Percentiles rank a stretch among this genome's conserved stretches.
phyloP scores from a whole-genome alignment of 2,888 invertebrate genomes.

The Hydrotaea cyrtoneurina region DNA sequence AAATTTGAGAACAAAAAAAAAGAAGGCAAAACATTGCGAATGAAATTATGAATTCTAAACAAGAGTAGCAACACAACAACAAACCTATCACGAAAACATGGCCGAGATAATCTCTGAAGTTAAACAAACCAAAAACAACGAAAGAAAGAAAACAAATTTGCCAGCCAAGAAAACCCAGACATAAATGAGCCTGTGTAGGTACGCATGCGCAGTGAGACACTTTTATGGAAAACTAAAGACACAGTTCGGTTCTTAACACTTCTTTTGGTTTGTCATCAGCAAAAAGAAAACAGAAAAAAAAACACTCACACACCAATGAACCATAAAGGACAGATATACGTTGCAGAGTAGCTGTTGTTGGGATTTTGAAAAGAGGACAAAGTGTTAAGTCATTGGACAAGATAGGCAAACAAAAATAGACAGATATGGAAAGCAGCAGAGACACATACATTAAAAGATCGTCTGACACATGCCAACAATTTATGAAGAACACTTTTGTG shows the following conservation, averaged over 20 bases:
- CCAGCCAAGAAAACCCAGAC: neutral
- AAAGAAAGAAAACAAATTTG: too few relatives aligned
- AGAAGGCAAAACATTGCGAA: constrained; percentile 24
- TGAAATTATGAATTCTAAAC: constrained; percentile 63
- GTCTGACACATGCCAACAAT: constrained; percentile 67
- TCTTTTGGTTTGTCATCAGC: constrained; percentile 32
- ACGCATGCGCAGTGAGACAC: constrained; percentile 46
- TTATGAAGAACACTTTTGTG: constrained; percentile 63
- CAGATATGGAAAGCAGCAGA: constrained; percentile 66
- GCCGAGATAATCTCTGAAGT: constrained; percentile 60
- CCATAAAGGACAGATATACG: constrained; percentile 44
- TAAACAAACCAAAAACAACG: constrained; percentile 25
- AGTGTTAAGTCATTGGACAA: constrained; percentile 66
- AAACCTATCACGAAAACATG: constrained; percentile 62
- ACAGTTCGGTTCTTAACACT: neutral
- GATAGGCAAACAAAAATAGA: constrained; percentile 64
- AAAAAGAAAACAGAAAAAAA: too few relatives aligned
- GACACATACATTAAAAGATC: constrained; percentile 66
- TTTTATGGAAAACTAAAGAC: constrained; percentile 31
- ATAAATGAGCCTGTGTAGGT: neutral
- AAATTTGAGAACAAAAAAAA: constrained; percentile 34
- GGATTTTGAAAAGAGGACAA: constrained; percentile 54
- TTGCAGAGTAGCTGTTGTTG: constrained; percentile 43
- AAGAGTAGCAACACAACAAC: constrained; percentile 49
- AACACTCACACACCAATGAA: too few relatives aligned